Conservation (phyloP, 2,797 vertebrate genomes). For the Notamacropus eugenii region DNA sequence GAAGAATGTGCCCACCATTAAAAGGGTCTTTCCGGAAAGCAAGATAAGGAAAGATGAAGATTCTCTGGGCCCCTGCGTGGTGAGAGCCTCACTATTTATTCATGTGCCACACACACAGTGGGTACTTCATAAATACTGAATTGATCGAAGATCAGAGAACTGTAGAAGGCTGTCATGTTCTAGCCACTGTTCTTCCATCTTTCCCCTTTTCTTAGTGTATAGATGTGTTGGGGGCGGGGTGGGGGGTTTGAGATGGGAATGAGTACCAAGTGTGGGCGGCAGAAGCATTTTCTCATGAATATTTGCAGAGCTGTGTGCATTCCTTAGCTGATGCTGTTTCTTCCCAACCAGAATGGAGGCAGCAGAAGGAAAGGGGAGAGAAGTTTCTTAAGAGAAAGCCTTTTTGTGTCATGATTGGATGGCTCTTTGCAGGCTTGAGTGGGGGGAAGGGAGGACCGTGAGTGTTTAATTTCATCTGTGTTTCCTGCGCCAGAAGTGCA, state of each 20-base stretch:
- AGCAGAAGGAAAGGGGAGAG: constrained; percentile 71
- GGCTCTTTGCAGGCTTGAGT: constrained; percentile 63
- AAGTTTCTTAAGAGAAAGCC: constrained; percentile 76
- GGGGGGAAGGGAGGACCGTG: constrained; percentile 66
- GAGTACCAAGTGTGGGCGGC: constrained; percentile 45
- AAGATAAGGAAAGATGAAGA: background rate
- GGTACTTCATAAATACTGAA: background rate
- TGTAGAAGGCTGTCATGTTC: background rate
- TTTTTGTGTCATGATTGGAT: constrained; percentile 82
- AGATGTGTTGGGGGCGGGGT: background rate
- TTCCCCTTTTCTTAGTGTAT: constrained; percentile 26
- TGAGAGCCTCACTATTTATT: background rate
- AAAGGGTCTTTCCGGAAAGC: background rate
- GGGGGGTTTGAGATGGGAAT: background rate
- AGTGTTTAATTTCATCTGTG: constrained; percentile 62
- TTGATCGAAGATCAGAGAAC: background rate
- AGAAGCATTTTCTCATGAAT: constrained; percentile 79
- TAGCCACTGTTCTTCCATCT: background rate
- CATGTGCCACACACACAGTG: background rate
- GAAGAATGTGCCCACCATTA: background rate
- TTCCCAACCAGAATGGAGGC: constrained; percentile 58
- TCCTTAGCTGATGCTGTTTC: constrained; percentile 76
- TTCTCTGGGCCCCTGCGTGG: constrained; percentile 33
- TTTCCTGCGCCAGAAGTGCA: constrained; percentile 77
- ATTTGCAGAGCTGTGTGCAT: constrained; percentile 81